These are phyloP conservation scores for Acleris cristana DNA, from an alignment of 2,888 invertebrate genomes.

Conservation along the genomic window DNA sequence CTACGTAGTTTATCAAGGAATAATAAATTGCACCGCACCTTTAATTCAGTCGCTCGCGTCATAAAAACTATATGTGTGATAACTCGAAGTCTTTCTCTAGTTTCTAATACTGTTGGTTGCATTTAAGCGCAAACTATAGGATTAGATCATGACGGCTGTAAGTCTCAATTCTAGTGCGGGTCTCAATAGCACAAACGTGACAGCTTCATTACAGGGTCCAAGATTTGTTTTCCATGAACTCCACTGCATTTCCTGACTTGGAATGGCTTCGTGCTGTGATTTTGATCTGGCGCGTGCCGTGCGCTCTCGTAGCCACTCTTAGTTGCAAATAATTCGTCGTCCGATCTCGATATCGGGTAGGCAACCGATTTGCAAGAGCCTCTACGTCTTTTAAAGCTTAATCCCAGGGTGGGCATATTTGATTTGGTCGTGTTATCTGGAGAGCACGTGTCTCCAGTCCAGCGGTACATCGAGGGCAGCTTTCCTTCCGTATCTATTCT, in stretches of 20 bases:
- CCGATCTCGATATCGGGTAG: slow-evolving; percentile 57
- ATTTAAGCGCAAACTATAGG: slow-evolving; percentile 21
- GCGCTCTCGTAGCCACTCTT: slow-evolving; percentile 54
- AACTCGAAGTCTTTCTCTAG: not conserved
- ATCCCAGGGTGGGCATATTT: slow-evolving; percentile 30
- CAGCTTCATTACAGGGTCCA: slow-evolving; percentile 58
- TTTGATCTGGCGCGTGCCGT: slow-evolving; percentile 67
- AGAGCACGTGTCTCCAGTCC: slow-evolving; percentile 70
- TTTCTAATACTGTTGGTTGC: slow-evolving; percentile 17
- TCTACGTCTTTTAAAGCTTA: slow-evolving; percentile 41
- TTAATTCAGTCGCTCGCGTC: not conserved
- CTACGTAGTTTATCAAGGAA: slow-evolving; percentile 19
- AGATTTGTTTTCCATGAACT: slow-evolving; percentile 58
- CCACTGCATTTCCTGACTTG: slow-evolving; percentile 59
- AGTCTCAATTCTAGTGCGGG: slow-evolving; percentile 39
- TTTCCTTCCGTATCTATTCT: slow-evolving; percentile 82
- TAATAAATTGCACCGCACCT: slow-evolving; percentile 13
- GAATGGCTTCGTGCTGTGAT: slow-evolving; percentile 65
- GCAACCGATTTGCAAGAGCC: slow-evolving; percentile 62
- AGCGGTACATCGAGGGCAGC: slow-evolving; percentile 62
- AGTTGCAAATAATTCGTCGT: slow-evolving; percentile 64
- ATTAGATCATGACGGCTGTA: slow-evolving; percentile 43
- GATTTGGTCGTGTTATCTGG: slow-evolving; percentile 54
- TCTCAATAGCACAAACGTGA: slow-evolving; percentile 50
- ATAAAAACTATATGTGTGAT: not conserved